These are phyloP conservation scores for Lycodopsis pacificus DNA, from an alignment of 2,797 vertebrate genomes.

Conservation along the genomic window DNA sequence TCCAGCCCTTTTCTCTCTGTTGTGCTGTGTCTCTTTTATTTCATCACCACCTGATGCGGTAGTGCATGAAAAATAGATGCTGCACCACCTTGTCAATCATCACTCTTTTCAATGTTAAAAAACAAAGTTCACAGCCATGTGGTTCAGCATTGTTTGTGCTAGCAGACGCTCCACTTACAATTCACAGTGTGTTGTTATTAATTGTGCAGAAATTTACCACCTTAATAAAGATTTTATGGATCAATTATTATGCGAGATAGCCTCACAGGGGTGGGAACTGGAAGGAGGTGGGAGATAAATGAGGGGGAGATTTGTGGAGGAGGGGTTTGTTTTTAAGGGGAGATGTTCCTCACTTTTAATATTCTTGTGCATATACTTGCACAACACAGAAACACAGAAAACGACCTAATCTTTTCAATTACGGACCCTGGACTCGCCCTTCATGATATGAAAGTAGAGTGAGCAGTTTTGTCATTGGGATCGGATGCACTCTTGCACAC, in stretches of 20 bases:
- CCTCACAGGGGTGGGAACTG: constrained; percentile 46
- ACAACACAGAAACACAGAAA: constrained; percentile 34
- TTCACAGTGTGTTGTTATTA: constrained; percentile 83
- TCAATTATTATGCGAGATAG: constrained; percentile 71
- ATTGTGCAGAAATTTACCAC: constrained; percentile 81
- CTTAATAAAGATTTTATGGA: constrained; percentile 85
- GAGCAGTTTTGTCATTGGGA: constrained; percentile 34
- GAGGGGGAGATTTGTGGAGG: constrained; percentile 31
- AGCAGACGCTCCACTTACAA: constrained; percentile 82
- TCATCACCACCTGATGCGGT: constrained; percentile 79
- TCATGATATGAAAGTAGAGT: constrained; percentile 42
- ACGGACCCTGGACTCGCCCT: constrained; percentile 25
- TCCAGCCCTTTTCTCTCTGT: constrained; percentile 36
- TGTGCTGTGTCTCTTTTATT: constrained; percentile 74
- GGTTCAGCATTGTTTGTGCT: constrained; percentile 55
- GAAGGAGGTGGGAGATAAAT: constrained; percentile 49
- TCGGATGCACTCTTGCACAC: constrained; percentile 20
- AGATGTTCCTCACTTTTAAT: constrained; percentile 24
- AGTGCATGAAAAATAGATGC: constrained; percentile 77
- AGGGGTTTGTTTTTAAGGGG: constrained; percentile 25
- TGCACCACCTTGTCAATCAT: constrained; percentile 78
- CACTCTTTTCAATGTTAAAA: constrained; percentile 69
- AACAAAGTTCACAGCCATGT: constrained; percentile 72
- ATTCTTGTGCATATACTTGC: constrained; percentile 29
- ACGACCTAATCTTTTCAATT: constrained; percentile 53